Evolutionary conservation across 2,888 invertebrate species (phyloP), one percentile per base, ranked within the genome.

Genomic region (Asteroscopus sphinx): DNA sequence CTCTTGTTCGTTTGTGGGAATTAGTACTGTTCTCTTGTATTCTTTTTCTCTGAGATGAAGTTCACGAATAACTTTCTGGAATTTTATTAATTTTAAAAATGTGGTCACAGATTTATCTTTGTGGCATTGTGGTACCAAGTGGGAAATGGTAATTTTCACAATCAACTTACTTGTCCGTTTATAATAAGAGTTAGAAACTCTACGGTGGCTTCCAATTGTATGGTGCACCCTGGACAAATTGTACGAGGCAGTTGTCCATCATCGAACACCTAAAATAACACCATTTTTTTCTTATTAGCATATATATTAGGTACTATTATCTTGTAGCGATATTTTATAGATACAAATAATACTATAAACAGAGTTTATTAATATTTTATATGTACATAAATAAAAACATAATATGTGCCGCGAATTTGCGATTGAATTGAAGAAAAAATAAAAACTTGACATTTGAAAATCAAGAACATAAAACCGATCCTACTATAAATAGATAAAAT

Each of bases 151-250:
- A 25, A 25, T 46, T 0, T 25, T 13, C 5, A 3, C 16, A 41
- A 32, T 26, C 1, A n/a, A 44, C 57, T 62, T 76, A 94, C 94
- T 87, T 97, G 97, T 1, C 97, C 97, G 77, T 95, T 95, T 49
- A 96, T 93, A 67, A 97, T 95, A 13, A 97, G 88, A 73, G 96
- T 96, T 76, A 97, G 95, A 86, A 97, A 97, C 77, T 96, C 95
- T 53, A 96, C 95, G 16, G 97, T 96, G 37, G 96, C 96, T 84
- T 97, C 96, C 72, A 97, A 82, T 82, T 97, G 97, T 56, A 97
- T 96, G 62, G 96, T 96, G 79, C 97, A 97, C 35, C 96, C 96
- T 7, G 96, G 96, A 80, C 97, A 97, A 73, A 97, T 96, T 15
- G 96, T 96, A 48, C 95, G 94, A 1, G 97, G 97, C 68, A 96